Evolutionary conservation across 2,113 vertebrate species (phyloP), one percentile per base, ranked within the genome.

Genomic region (Melanostigma gelatinosum): DNA sequence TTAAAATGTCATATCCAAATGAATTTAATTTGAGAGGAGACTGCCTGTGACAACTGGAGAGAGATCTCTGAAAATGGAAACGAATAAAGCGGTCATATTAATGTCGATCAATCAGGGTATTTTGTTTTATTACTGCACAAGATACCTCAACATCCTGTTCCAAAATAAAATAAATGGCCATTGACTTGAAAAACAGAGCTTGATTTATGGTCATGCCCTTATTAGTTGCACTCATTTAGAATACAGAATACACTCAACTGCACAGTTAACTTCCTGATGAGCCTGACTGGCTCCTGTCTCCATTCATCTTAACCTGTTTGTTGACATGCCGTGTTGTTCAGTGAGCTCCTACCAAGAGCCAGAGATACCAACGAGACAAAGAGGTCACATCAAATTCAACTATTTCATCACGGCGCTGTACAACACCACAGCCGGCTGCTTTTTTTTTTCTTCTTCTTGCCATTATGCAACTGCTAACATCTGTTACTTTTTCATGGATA

Each of bases 1-100:
- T 95, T 94, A 93, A 94, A 94, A 90, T 89, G 89, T 93, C 90
- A 92, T 71, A 90, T 94, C 90, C 78, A 93, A 90, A 91, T 89
- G 72, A 90, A 89, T 93, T 91, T 87, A 77, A 94, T 91, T 93
- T 90, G 79, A 86, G 90, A 89, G 77, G 72, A 91, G 82, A 87
- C 81, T 81, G 80, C 73, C 86, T 80, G 85, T 69, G 65, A 86
- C 79, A 61, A 88, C 77, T 78, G 75, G 61, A 79, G 60, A 89
- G 81, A 85, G 76, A 89, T 83, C 70, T 75, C 61, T 66, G 80
- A 85, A 83, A 89, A 75, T 63, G 57, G 52, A 74, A 79, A 55
- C n/a, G 64, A 90, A 82, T 67, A 54, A 75, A 83, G 72, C 58
- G 8, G 57, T 55, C 74, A 50, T 55, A 83, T 74, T 77, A 84